A percentile compares a stretch with the other conserved stretches of the same genome.
Evolutionary conservation across 2,797 vertebrate genomes (phyloP).

Genomic region (Pseudochirops cupreus): DNA sequence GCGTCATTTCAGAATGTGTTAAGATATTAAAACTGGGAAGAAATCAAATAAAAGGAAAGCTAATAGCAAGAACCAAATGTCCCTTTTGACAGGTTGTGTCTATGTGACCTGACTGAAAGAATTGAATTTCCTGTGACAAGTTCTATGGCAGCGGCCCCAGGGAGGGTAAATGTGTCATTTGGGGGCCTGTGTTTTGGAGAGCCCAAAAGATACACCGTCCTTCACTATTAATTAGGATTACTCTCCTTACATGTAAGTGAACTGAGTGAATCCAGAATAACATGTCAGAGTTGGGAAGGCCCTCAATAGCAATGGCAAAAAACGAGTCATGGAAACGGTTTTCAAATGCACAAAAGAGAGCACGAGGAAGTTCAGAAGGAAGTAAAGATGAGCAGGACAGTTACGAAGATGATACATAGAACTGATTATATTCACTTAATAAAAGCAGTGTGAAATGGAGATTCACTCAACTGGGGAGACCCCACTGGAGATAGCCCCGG

Average conservation of each 20-base stretch:
- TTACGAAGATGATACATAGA: background rate
- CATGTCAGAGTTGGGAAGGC: background rate
- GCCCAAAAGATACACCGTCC: background rate
- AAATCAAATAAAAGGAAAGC: slow-evolving; percentile 5
- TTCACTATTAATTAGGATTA: background rate
- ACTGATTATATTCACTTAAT: background rate
- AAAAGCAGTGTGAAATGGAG: background rate
- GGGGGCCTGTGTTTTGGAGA: background rate
- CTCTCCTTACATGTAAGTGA: background rate
- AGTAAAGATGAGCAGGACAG: background rate
- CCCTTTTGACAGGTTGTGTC: slow-evolving; percentile 1
- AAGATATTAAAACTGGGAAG: slow-evolving; percentile 5
- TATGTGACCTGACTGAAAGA: background rate
- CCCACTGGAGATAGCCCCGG: background rate
- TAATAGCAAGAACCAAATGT: slow-evolving; percentile 6
- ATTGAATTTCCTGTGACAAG: background rate
- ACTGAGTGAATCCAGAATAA: background rate
- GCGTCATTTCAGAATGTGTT: slow-evolving; percentile 1
- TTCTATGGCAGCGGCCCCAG: background rate
- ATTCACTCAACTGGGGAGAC: background rate
- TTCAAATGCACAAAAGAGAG: background rate
- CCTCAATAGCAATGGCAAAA: background rate
- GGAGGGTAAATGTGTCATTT: background rate
- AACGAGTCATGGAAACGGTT: background rate
- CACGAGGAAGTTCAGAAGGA: background rate